Evolutionary conservation across 2,113 vertebrate species (phyloP).

Genomic region (Delphinapterus leucas): DNA sequence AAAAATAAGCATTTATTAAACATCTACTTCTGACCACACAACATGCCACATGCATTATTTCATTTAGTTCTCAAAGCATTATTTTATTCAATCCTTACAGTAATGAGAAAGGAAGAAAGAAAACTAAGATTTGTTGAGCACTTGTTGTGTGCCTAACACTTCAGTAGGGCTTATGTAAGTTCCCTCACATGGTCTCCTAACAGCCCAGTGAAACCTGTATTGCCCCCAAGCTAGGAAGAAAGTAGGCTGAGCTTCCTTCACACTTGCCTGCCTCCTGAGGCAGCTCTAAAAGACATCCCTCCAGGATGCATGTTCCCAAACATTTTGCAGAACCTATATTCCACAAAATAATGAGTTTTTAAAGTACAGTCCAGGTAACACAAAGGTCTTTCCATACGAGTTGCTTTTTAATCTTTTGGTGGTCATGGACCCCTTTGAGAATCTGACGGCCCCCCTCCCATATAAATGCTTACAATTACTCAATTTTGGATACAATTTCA

Average conservation of each 20-base stretch:
- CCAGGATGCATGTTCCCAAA: constrained; percentile 1
- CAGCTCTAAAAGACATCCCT: neutral
- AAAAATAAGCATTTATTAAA: constrained; percentile 34
- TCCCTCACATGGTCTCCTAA: neutral
- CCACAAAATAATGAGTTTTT: neutral
- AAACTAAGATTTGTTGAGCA: neutral
- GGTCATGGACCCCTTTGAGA: constrained; percentile 2
- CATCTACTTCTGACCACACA: neutral
- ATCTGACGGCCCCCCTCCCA: constrained; percentile 9
- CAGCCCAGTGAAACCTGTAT: constrained; percentile 17
- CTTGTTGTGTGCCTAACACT: neutral
- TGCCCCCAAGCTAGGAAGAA: neutral
- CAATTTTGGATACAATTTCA: constrained; percentile 42
- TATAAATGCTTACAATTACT: constrained; percentile 33
- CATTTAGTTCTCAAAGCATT: constrained; percentile 25
- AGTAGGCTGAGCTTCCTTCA: neutral
- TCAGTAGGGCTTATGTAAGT: constrained; percentile 13
- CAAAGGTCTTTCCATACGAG: constrained; percentile 1
- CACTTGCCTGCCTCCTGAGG: neutral
- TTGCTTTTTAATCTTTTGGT: constrained; percentile 47
- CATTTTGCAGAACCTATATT: constrained; percentile 20
- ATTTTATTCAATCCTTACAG: constrained; percentile 27
- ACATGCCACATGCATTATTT: constrained; percentile 31
- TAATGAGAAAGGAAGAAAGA: neutral
- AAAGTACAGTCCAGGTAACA: constrained; percentile 15